phyloP scores from a whole-genome alignment of 2,113 vertebrate genomes.

The Brachirus orientalis region DNA sequence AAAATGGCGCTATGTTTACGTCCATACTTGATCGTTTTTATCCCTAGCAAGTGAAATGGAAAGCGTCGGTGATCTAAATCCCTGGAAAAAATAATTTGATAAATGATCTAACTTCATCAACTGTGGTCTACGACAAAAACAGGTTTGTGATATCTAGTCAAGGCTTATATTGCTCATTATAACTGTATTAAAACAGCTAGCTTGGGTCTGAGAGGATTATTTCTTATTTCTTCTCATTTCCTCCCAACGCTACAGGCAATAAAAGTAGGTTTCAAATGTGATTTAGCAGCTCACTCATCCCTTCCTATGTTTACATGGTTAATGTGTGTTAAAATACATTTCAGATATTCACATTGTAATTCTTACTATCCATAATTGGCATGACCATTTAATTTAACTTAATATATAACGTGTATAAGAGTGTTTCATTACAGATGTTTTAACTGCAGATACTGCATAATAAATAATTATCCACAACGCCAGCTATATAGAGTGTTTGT shows the following conservation, averaged over 20 bases:
- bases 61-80: constrained; percentile 5
- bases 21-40: constrained; percentile 44
- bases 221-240: too few species aligned
- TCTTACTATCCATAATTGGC: too few species aligned
- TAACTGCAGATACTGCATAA: too few species aligned
- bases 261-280: background rate
- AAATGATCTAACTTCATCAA: background rate
- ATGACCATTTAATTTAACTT: too few species aligned
- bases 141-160: constrained; percentile 31
- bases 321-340: background rate
- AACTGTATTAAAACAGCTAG: constrained; percentile 13
- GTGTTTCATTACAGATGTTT: too few species aligned
- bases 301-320: rapidly evolving
- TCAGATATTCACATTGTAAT: too few species aligned
- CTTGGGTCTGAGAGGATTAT: constrained; percentile 15
- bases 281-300: background rate
- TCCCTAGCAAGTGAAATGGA: constrained; percentile 46
- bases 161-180: background rate
- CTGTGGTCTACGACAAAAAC: background rate
- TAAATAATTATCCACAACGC: too few species aligned
- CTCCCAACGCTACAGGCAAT: background rate
- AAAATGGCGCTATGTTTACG: constrained; percentile 82
- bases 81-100: constrained; percentile 15
- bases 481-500: too few species aligned
- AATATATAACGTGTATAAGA: too few species aligned